Conservation (phyloP, 2,113 vertebrate genomes). For the Tachysurus vachellii region DNA sequence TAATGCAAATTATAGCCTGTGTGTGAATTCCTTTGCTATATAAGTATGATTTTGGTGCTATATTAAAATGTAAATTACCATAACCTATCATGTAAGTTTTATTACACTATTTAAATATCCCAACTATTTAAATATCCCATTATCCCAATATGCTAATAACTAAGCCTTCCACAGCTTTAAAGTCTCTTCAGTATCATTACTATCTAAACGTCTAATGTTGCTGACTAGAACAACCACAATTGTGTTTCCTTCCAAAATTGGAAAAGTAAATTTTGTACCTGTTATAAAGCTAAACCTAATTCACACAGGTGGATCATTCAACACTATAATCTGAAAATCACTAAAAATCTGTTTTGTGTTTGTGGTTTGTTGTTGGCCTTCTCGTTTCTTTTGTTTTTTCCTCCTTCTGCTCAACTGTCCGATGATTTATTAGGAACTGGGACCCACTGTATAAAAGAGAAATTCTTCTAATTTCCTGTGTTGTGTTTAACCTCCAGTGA, state of each 20-base stretch:
- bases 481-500: neutral
- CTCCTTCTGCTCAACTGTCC: neutral
- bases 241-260: neutral
- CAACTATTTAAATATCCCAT: neutral
- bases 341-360: neutral
- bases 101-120: neutral
- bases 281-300: neutral
- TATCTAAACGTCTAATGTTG: neutral
- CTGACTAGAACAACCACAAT: neutral
- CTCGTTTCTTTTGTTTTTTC: neutral
- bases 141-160: neutral
- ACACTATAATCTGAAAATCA: no score
- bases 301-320: neutral
- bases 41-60: neutral
- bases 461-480: neutral
- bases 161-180: neutral
- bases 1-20: neutral
- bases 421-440: neutral
- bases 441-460: neutral
- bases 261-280: neutral
- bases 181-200: neutral
- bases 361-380: neutral
- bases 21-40: neutral
- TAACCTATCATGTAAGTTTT: neutral
- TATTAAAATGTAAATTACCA: constrained; percentile 16